Conservation (phyloP, 1,140 invertebrate genomes). For the Drosophila lowei region DNA sequence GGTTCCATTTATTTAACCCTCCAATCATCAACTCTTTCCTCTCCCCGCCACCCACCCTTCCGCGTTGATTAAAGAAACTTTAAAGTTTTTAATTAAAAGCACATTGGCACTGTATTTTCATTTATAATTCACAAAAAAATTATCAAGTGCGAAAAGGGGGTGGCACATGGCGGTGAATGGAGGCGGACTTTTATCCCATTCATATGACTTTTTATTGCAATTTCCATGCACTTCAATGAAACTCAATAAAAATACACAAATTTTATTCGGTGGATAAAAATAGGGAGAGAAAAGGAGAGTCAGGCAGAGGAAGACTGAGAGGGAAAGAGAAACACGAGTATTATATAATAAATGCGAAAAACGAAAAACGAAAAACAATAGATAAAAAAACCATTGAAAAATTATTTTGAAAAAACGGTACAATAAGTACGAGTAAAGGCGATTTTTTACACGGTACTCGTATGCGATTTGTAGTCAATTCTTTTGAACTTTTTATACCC, state of each 20-base stretch:
- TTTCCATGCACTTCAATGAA: slow-evolving; percentile 77
- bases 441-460: slow-evolving; percentile 29
- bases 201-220: slow-evolving; percentile 78
- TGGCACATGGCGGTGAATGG: neutral
- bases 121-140: slow-evolving; percentile 65
- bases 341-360: slow-evolving; percentile 48
- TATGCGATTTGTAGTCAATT: neutral
- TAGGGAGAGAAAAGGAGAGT: neutral
- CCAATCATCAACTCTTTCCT: slow-evolving; percentile 28
- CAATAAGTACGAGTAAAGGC: slow-evolving; percentile 18
- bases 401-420: slow-evolving; percentile 38
- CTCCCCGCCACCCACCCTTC: neutral
- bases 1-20: slow-evolving; percentile 40
- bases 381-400: slow-evolving; percentile 39
- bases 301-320: slow-evolving; percentile 4
- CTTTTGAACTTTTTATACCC: too few relatives aligned
- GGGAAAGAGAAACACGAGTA: slow-evolving; percentile 9
- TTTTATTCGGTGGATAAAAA: slow-evolving; percentile 41
- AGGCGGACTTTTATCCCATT: slow-evolving; percentile 30
- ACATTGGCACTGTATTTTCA: slow-evolving; percentile 73
- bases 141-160: slow-evolving; percentile 12
- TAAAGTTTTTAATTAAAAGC: slow-evolving; percentile 78
- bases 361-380: slow-evolving; percentile 42
- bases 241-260: slow-evolving; percentile 70
- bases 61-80: slow-evolving; percentile 38